Base-by-base conservation (phyloP, 2,113 vertebrate species). In the Plestiodon gilberti region DNA sequence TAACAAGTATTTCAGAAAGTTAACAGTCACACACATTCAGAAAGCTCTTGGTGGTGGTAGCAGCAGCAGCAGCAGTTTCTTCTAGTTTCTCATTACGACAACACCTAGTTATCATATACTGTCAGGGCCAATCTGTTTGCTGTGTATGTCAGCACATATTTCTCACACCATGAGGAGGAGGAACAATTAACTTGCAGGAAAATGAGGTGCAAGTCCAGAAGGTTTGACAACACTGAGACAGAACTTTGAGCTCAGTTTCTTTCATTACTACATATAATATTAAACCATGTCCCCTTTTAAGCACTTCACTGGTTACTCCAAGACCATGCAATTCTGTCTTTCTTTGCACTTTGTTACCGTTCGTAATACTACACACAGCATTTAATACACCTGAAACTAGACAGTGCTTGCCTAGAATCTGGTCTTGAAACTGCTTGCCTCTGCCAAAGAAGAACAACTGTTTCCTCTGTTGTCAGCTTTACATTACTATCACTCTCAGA, bases 401-500 rank as follows among this genome's bases (percentile, higher is more conserved):
- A 33, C 20, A 48, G 25, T 33, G 55, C 57, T 78, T 18, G 43
- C 8, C 64, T 64, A 85, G 40, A 73, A 84, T 48, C 65, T 86
- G 81, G 76, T 84, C 43, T 55, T 76, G 86, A 61, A 70, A 64
- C 62, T 77, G 81, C 8, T 89, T 89, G 55, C 7, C 40, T 65
- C 38, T 82, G 89, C 88, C 80, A 93, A 93, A 90, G 40, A 91
- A 93, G 91, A 94, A 93, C 90, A 64, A 57, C 59, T 43, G 33
- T 80, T 88, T 79, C 82, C 82, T 87, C 82, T 73, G 85, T 88
- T 81, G 10, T 75, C 20, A 3, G 87, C 71, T 76, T 52, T 52
- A 59, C 25, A 55, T 86, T 90, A 83, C 79, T 40, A 30, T 81
- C 90, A 73, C 6, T 48, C 52, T 73, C 13, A 84, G 85, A 62